phyloP scores from a whole-genome alignment of 2,888 invertebrate genomes.

The Leptopilina syphax region DNA sequence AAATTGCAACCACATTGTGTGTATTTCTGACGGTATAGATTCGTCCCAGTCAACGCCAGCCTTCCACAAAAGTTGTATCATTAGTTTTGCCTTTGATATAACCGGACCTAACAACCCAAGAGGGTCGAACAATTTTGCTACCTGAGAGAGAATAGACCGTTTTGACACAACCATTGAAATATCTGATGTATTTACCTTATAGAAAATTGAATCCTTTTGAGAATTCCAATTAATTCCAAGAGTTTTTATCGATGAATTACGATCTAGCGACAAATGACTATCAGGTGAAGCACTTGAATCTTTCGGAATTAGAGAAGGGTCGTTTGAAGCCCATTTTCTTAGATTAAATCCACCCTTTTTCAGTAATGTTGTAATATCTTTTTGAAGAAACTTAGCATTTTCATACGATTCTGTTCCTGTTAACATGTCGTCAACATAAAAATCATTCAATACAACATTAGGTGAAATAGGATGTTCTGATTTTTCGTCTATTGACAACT shows the following conservation, averaged over 20 bases:
- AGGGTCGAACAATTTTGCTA: neutral
- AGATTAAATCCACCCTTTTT: neutral
- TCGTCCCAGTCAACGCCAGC: neutral
- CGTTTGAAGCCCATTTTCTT: neutral
- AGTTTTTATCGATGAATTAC: neutral
- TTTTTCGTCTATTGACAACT: neutral
- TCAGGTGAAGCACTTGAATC: neutral
- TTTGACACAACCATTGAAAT: neutral
- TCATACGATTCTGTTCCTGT: neutral
- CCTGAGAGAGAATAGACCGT: neutral
- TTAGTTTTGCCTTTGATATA: neutral
- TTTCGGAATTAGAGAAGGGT: neutral
- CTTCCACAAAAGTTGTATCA: neutral
- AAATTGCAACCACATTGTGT: neutral
- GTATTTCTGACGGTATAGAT: neutral
- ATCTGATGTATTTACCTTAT: neutral
- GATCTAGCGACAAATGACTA: neutral
- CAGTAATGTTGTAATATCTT: neutral
- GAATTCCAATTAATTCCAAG: neutral
- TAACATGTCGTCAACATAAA: neutral
- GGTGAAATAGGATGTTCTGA: neutral
- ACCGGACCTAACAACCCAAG: neutral
- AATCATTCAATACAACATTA: neutral
- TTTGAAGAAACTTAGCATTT: neutral
- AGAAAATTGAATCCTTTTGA: neutral